Conservation (phyloP, 2,888 invertebrate genomes). For the Drosophila austrosaltans region DNA sequence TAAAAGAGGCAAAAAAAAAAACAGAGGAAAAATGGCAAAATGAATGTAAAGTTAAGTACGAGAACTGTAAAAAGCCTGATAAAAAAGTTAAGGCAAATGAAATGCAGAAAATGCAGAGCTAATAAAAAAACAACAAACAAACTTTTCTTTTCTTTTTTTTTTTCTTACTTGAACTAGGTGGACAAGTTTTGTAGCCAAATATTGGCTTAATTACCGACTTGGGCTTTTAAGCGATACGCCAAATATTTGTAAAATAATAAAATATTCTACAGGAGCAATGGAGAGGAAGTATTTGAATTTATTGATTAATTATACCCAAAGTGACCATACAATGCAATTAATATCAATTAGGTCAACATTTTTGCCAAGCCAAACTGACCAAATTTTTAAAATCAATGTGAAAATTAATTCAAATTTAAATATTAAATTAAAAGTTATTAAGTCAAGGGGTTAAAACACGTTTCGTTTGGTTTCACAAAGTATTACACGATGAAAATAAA, state of each 20-base stretch:
- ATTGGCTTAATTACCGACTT: slow-evolving; percentile 35
- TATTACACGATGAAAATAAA: too few species aligned
- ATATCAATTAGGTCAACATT: slow-evolving; percentile 20
- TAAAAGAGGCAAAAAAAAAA: neutral
- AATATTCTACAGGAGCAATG: slow-evolving; percentile 14
- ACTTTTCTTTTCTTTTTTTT: slow-evolving; percentile 34
- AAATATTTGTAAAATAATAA: slow-evolving; percentile 19
- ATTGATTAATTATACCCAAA: slow-evolving; percentile 39
- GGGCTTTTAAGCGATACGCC: slow-evolving; percentile 12
- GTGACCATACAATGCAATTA: slow-evolving; percentile 18
- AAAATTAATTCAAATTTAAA: neutral
- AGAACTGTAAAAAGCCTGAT: slow-evolving; percentile 51
- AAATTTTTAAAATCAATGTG: neutral
- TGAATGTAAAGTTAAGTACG: slow-evolving; percentile 52
- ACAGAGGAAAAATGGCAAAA: slow-evolving; percentile 24
- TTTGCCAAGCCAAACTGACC: neutral
- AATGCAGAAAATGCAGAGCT: slow-evolving; percentile 46
- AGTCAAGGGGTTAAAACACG: too few species aligned
- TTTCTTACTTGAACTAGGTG: slow-evolving; percentile 35
- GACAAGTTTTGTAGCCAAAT: slow-evolving; percentile 44
- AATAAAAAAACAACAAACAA: slow-evolving; percentile 49
- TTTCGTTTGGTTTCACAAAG: too few species aligned
- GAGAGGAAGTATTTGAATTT: slow-evolving; percentile 25
- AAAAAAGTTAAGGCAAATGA: slow-evolving; percentile 49
- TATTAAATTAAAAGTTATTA: neutral